A percentile compares a stretch with the other conserved stretches of the same genome.
Evolutionary conservation across 2,797 vertebrate genomes (phyloP).

Genomic region (Acanthiza pusilla): DNA sequence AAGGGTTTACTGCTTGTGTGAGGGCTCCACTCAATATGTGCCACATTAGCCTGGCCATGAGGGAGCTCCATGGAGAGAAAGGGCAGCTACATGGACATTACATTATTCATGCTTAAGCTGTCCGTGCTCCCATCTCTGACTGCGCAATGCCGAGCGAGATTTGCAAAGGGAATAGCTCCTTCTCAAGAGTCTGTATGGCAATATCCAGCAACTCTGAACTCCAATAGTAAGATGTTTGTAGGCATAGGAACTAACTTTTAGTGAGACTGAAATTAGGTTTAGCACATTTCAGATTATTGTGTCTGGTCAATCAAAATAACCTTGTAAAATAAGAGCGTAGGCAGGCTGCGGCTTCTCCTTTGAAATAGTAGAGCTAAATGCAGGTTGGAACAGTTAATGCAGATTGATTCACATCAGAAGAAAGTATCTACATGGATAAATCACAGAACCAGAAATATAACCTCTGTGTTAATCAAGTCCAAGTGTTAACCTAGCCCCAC

Average conservation of each 20-base stretch:
- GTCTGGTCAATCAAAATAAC: neutral
- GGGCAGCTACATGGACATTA: rapidly evolving
- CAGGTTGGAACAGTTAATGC: neutral
- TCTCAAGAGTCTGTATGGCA: neutral
- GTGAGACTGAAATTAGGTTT: neutral
- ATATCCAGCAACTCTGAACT: neutral
- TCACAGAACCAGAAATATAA: neutral
- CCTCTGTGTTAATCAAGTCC: neutral
- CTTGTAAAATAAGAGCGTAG: neutral
- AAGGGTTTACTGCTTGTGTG: neutral
- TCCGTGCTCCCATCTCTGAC: neutral
- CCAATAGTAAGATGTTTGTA: rapidly evolving
- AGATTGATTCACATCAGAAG: neutral
- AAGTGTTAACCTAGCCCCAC: neutral
- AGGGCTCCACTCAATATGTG: neutral
- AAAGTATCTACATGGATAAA: neutral
- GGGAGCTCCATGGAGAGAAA: neutral
- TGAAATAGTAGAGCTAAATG: neutral
- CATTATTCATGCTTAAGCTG: rapidly evolving
- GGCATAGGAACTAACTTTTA: neutral
- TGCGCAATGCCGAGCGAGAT: neutral
- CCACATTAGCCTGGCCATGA: too few relatives aligned
- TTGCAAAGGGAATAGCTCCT: neutral
- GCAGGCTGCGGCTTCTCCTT: neutral
- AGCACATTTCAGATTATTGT: neutral